Conservation (phyloP, 2,888 invertebrate species). For the Alentia gelatinosa region DNA sequence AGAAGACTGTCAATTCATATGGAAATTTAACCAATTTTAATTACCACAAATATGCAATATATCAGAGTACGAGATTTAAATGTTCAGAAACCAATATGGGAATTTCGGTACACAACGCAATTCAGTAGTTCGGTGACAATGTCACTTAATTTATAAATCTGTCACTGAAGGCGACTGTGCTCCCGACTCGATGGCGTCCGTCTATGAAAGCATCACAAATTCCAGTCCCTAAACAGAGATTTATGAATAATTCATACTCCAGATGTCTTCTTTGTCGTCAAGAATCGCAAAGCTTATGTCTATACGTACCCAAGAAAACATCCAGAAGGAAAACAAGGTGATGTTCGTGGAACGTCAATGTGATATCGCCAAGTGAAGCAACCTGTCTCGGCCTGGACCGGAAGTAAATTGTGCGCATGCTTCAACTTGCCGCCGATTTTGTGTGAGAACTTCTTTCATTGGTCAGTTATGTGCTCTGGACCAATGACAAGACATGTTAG, state of each 20-base stretch:
- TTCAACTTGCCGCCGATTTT: not conserved
- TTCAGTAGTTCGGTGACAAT: not conserved
- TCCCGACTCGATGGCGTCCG: not conserved
- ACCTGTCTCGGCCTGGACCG: constrained; percentile 45
- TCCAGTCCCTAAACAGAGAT: not conserved
- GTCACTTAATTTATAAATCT: constrained; percentile 33
- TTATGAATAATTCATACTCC: not conserved
- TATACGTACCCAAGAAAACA: constrained; percentile 23
- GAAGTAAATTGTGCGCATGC: not conserved
- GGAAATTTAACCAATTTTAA: too few relatives aligned
- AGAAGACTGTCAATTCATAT: too few relatives aligned
- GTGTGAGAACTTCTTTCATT: constrained; percentile 51
- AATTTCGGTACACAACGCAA: not conserved
- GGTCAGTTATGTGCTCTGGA: not conserved
- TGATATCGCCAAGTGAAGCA: constrained; percentile 11
- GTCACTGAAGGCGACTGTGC: not conserved
- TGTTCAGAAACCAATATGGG: too few relatives aligned
- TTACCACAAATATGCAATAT: too few relatives aligned
- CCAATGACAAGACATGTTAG: not conserved
- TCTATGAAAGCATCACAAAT: not conserved
- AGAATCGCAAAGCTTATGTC: not conserved
- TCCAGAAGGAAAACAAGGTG: constrained; percentile 24
- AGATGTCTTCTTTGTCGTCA: not conserved
- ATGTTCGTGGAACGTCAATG: constrained; percentile 19
- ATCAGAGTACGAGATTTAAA: too few relatives aligned